Base-by-base conservation (phyloP, 2,888 invertebrate genomes). In the Tanypteryx hageni region DNA sequence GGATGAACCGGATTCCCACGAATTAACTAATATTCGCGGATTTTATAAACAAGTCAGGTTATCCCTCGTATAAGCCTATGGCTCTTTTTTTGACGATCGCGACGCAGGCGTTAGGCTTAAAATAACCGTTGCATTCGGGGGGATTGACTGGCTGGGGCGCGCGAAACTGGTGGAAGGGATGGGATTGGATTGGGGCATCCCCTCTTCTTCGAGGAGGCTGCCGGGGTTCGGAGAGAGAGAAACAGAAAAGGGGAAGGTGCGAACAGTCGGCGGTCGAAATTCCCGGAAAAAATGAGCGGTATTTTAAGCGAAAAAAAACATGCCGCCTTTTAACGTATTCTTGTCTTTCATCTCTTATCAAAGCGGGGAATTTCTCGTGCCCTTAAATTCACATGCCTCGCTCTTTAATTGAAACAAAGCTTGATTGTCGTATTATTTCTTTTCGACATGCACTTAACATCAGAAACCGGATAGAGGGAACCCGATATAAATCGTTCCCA, bases 331-430 rank as follows among this genome's bases (percentile, higher is more conserved):
- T 27, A 10, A 13, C 76, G 27, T 18, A 27, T 16, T 61, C 61
- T 18, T 16, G 13, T 16, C 76, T 1, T 76, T 76, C 27, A 27
- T 76, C 76, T 22, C 7, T n/a, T 76, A 76, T 76, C 22, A 76
- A 76, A 76, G 68, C 64, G 14, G 68, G 22, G 68, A 5, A 76
- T 27, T 76, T 76, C 76, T 76, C 76, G 27, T 27, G 76, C 27
- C 13, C 76, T 22, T 76, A 27, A 76, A 76, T 27, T 76, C 76
- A 13, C 76, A 10, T 7, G 22, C 11, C 22, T 76, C 1, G 76
- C 76, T 27, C 76, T 76, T 76, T 76, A 76, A 76, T 76, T 76
- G 76, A 76, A 76, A 76, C 76, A 27, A 44, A 76, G 76, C 76
- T 14, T 76, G 13, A 76, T 76, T 76, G 9, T 76, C 76, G 76